Base-by-base conservation (phyloP, 2,888 invertebrate species). In the Parasteatoda lunata region DNA sequence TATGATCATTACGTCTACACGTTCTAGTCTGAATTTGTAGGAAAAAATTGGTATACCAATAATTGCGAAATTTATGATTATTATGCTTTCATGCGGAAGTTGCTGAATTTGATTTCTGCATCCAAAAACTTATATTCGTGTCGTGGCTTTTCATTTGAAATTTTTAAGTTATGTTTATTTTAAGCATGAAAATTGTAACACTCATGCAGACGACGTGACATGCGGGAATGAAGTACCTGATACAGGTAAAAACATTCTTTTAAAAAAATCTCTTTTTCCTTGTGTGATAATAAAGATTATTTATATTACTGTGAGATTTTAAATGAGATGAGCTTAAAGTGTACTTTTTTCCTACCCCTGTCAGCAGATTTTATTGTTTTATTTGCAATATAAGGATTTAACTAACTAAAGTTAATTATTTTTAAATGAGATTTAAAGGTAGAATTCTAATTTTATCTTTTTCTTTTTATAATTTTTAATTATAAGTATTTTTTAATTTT, bases 41-140 rank as follows among this genome's bases (percentile, higher is more conserved):
- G 59, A 8, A 59, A 59, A 59, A 30, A 30, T 30, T 30, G 30
- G 59, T 80, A 30, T 52, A 51, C 51, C 54, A 30, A 59, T 72
- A 3, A n/a, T 71, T 71, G 66, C 80, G 77, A 85, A 77, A 80
- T 86, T 80, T 51, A 59, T 13, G 54, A 30, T 73, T 73, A 45
- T 54, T 45, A 30, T 68, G 66, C 77, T 77, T 66, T 64, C 45
- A 77, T 54, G 51, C 52, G 76, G 65, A 83, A 83, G 65, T 65
- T 47, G 54, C 59, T 72, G 72, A 73, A 54, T 69, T 48, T 59
- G n/a, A 59, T 59, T 13, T 9, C 59, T 59, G 59, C 4, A 8
- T n/a, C 9, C 59, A 30, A 30, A 59, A 13, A 66, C 13, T 68
- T 51, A 30, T 52, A 51, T 77, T 45, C 11, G 11, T 70, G 11